Evolutionary conservation across 2,113 vertebrate genomes (phyloP).

Genomic region (Siniperca chuatsi): DNA sequence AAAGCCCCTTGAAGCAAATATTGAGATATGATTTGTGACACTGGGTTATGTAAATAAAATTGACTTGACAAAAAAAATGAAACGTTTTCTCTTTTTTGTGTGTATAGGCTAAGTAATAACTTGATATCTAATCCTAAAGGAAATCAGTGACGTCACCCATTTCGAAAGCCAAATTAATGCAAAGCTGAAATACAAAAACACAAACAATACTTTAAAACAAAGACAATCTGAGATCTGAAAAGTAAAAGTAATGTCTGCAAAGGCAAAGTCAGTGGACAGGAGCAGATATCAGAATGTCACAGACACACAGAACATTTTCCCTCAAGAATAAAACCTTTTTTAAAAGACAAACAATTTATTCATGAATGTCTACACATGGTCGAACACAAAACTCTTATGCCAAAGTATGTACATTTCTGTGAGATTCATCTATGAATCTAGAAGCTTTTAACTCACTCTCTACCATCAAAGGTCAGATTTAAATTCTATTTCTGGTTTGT

Average conservation of each 20-base stretch:
- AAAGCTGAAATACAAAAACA: not conserved
- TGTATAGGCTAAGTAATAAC: not conserved
- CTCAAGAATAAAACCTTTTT: not conserved
- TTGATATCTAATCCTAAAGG: not conserved
- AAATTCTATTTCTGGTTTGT: not conserved
- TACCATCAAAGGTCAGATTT: not conserved
- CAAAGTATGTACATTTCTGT: not conserved
- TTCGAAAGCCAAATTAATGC: not conserved
- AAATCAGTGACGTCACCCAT: not conserved
- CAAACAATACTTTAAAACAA: not conserved
- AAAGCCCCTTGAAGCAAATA: not conserved
- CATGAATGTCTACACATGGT: not conserved
- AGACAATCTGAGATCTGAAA: slow-evolving; percentile 35
- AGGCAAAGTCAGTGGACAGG: not conserved
- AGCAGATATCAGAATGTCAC: not conserved
- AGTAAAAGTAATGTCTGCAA: slow-evolving; percentile 7
- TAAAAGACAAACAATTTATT: not conserved
- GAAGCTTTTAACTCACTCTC: not conserved
- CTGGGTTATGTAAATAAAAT: not conserved
- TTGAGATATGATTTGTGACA: not conserved
- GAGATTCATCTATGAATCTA: not conserved
- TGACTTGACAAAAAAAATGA: not conserved
- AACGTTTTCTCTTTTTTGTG: not conserved
- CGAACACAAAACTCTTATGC: not conserved
- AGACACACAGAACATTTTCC: not conserved